These are phyloP conservation scores for Sycophila texana DNA, from an alignment of 2,888 invertebrate genomes.

Conservation along the genomic window DNA sequence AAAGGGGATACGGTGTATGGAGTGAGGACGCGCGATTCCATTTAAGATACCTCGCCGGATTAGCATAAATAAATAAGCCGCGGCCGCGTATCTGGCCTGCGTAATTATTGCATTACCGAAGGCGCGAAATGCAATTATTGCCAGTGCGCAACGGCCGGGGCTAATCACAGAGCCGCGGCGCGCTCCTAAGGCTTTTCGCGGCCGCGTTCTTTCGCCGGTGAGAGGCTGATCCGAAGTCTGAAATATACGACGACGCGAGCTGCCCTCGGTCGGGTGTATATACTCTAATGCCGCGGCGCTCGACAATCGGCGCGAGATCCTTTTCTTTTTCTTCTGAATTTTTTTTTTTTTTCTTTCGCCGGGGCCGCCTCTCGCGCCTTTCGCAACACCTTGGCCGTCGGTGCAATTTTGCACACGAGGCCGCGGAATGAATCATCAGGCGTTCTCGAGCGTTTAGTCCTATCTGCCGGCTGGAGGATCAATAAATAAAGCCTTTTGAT, in stretches of 20 bases:
- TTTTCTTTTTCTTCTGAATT: no score
- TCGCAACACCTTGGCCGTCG: no score
- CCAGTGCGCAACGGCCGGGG: constrained; percentile 58
- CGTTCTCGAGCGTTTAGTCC: no score
- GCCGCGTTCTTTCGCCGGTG: constrained; percentile 14
- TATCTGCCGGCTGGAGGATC: no score
- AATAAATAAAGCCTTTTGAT: no score
- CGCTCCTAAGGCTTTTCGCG: constrained; percentile 12
- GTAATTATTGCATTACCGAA: constrained; percentile 68
- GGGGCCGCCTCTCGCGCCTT: no score
- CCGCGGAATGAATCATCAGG: no score
- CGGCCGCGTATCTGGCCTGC: constrained; percentile 57
- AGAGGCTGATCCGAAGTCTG: constrained; percentile 23
- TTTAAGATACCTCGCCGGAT: constrained; percentile 63
- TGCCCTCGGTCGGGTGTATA: neutral
- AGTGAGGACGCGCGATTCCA: constrained; percentile 40
- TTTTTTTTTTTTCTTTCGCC: no score
- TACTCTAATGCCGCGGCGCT: constrained; percentile 14
- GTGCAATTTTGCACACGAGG: no score
- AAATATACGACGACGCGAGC: constrained; percentile 21
- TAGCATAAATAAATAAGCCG: constrained; percentile 66
- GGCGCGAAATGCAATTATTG: constrained; percentile 64
- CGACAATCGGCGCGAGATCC: neutral
- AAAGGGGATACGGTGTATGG: constrained; percentile 12
- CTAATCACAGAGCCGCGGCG: constrained; percentile 59